Conservation (phyloP, 1,140 invertebrate species). For the Hylaeus volcanicus region DNA sequence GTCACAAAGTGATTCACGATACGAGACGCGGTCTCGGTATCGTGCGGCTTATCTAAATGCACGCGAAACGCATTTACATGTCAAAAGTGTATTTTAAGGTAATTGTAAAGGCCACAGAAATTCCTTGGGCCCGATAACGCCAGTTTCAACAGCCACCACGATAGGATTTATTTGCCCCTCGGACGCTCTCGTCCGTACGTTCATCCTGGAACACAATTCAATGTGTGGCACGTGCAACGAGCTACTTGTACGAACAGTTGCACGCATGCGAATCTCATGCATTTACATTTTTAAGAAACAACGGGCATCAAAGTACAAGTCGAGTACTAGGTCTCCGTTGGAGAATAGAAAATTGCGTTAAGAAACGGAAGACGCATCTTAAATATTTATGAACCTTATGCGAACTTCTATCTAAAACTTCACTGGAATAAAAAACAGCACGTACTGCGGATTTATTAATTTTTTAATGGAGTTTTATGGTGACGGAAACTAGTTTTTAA, state of each 20-base stretch:
- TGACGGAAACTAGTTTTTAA: too few species aligned
- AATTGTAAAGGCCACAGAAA: constrained; percentile 28
- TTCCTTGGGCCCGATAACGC: constrained; percentile 40
- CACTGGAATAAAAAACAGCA: too few species aligned
- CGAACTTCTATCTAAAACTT: too few species aligned
- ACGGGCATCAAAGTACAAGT: background rate
- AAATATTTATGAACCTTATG: too few species aligned
- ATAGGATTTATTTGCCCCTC: constrained; percentile 18
- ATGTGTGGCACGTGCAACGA: background rate
- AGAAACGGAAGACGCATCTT: too few species aligned
- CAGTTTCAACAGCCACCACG: background rate
- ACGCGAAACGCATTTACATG: constrained; percentile 44
- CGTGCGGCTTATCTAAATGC: constrained; percentile 43
- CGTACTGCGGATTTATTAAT: too few species aligned
- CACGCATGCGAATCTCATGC: background rate
- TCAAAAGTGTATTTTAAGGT: constrained; percentile 13
- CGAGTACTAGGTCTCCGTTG: too few species aligned
- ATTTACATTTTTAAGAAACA: background rate
- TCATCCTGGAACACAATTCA: constrained; percentile 3
- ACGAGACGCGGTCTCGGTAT: constrained; percentile 4
- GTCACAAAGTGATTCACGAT: constrained; percentile 19
- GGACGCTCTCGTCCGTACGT: background rate
- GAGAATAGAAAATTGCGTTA: too few species aligned
- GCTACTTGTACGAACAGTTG: background rate
- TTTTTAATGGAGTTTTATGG: too few species aligned